Evolutionary conservation across 92 coral and sea anemone genomes (phyloP).

Genomic region (Phenganax stokvisi): DNA sequence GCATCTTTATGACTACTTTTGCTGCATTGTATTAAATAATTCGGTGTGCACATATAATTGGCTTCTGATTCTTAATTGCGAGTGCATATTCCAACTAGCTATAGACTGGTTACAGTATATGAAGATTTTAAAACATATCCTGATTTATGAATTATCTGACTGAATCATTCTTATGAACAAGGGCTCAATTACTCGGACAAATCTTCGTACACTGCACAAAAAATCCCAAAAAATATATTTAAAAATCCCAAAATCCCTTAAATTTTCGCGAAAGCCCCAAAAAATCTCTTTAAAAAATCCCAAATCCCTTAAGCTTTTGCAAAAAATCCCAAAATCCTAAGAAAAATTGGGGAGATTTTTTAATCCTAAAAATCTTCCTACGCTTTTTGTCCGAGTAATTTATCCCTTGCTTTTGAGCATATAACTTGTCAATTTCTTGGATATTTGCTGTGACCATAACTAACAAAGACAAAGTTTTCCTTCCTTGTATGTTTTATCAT

Average conservation of each 20-base stretch:
- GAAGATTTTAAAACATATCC: neutral
- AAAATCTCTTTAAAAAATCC: too few relatives aligned
- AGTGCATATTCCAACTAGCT: neutral
- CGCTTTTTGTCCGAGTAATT: too few relatives aligned
- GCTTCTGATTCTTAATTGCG: neutral
- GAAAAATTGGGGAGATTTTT: too few relatives aligned
- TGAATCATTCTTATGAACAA: neutral
- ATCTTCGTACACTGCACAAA: too few relatives aligned
- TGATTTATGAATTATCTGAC: slow-evolving; percentile 21
- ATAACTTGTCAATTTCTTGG: neutral
- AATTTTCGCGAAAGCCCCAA: too few relatives aligned
- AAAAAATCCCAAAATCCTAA: too few relatives aligned
- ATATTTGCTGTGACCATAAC: neutral
- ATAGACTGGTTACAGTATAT: neutral
- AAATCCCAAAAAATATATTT: too few relatives aligned
- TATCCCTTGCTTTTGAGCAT: neutral
- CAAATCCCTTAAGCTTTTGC: too few relatives aligned
- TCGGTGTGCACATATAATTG: neutral
- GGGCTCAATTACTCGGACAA: too few relatives aligned
- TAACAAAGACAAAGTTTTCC: neutral
- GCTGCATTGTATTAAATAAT: neutral
- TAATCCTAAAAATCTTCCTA: too few relatives aligned
- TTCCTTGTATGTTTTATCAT: too few relatives aligned
- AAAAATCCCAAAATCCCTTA: too few relatives aligned
- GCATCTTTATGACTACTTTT: neutral